Percentiles rank a stretch among this genome's conserved stretches.
These are phyloP conservation scores for Conus canariensis DNA, from an alignment of 2,888 invertebrate species.

Conservation along the genomic window DNA sequence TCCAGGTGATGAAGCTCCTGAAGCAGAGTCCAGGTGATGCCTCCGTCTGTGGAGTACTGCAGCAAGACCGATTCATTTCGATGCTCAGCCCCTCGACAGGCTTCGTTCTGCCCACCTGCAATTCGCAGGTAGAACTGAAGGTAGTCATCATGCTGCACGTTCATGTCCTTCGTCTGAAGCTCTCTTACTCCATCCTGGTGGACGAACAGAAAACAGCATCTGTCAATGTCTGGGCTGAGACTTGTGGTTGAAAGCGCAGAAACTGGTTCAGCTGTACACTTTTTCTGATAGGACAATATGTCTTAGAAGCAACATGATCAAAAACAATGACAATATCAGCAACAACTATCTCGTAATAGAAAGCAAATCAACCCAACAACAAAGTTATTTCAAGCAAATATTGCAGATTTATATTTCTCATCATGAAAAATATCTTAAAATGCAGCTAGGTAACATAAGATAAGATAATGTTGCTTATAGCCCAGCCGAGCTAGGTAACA, in stretches of 20 bases:
- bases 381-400: no score
- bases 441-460: no score
- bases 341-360: no score
- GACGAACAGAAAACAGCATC: neutral
- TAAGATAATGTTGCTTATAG: no score
- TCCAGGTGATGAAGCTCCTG: constrained; percentile 73
- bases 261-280: no score
- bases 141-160: constrained; percentile 72
- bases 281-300: no score
- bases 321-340: neutral
- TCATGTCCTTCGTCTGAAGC: constrained; percentile 72
- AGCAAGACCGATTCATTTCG: constrained; percentile 76
- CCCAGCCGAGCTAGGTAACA: no score
- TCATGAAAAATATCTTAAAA: no score
- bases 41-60: constrained; percentile 78
- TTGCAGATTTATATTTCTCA: no score
- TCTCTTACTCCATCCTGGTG: constrained; percentile 74
- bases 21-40: constrained; percentile 76
- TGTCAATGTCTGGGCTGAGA: no score
- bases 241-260: neutral
- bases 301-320: neutral
- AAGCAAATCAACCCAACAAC: no score
- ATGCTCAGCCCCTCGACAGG: constrained; percentile 72
- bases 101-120: constrained; percentile 58
- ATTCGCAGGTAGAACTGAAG: constrained; percentile 76